These are phyloP conservation scores for Bergia sp. DNA, from an alignment of 92 coral and sea anemone species.

Conservation along the genomic window DNA sequence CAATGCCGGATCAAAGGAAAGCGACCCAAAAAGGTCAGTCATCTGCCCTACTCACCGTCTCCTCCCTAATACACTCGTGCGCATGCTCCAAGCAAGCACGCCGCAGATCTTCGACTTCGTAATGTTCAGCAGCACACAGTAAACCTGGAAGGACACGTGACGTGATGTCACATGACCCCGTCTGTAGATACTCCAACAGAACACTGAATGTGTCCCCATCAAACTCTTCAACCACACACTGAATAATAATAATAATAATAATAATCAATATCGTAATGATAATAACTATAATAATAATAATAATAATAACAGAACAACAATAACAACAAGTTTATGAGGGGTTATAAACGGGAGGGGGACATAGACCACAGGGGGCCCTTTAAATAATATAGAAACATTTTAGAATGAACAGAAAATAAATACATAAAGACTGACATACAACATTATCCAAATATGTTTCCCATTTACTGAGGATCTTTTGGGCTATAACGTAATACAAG, in stretches of 20 bases:
- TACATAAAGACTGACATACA: too few relatives aligned
- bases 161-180: constrained; percentile 79
- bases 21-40: too few relatives aligned
- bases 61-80: constrained; percentile 59
- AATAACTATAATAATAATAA: background rate
- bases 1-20: background rate
- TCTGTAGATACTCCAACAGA: constrained; percentile 83
- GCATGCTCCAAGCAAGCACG: constrained; percentile 78
- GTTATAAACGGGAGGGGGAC: too few relatives aligned
- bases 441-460: too few relatives aligned
- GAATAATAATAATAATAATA: background rate
- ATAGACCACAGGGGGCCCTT: too few relatives aligned
- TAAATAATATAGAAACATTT: too few relatives aligned
- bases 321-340: too few relatives aligned
- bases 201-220: constrained; percentile 88
- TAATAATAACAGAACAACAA: background rate
- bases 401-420: too few relatives aligned
- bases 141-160: constrained; percentile 84
- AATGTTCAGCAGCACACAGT: constrained; percentile 91
- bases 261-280: too few relatives aligned
- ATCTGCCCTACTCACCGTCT: constrained; percentile 41
- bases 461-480: too few relatives aligned
- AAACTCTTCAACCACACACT: constrained; percentile 80
- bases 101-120: constrained; percentile 78
- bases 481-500: too few relatives aligned